These are phyloP conservation scores for Lemur catta DNA, from an alignment of 2,797 vertebrate genomes.

Conservation along the genomic window DNA sequence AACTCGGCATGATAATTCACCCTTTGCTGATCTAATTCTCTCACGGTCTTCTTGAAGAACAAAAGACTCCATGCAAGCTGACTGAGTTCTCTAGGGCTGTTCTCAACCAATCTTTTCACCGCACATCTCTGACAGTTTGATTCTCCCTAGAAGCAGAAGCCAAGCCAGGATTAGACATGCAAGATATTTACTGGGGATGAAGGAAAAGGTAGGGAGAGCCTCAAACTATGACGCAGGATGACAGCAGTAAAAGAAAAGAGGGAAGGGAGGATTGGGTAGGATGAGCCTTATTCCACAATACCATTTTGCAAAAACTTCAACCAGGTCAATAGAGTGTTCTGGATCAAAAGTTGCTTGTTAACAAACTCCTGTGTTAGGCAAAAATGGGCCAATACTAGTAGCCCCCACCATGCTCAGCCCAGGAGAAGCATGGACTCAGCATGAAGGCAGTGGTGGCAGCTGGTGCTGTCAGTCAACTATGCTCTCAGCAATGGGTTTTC, in stretches of 20 bases:
- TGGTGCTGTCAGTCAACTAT: background rate
- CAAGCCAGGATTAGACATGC: background rate
- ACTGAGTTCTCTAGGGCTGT: background rate
- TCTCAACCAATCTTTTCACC: background rate
- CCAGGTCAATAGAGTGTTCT: background rate
- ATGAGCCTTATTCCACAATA: background rate
- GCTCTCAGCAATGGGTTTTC: background rate
- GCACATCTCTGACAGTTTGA: background rate
- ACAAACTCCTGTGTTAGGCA: background rate
- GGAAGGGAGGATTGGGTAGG: background rate
- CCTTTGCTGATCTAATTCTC: background rate
- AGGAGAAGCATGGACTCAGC: background rate
- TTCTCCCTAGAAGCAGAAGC: background rate
- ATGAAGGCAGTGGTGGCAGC: background rate
- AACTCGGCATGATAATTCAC: background rate
- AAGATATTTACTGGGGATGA: background rate
- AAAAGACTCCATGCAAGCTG: background rate
- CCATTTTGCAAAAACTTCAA: background rate
- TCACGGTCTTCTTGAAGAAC: background rate
- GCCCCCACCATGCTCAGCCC: background rate
- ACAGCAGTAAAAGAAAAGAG: background rate
- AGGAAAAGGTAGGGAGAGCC: background rate
- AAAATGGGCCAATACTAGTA: background rate
- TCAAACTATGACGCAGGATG: background rate
- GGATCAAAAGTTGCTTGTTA: background rate